Evolutionary conservation across 2,888 invertebrate species (phyloP).

Genomic region (Melanchra persicariae): DNA sequence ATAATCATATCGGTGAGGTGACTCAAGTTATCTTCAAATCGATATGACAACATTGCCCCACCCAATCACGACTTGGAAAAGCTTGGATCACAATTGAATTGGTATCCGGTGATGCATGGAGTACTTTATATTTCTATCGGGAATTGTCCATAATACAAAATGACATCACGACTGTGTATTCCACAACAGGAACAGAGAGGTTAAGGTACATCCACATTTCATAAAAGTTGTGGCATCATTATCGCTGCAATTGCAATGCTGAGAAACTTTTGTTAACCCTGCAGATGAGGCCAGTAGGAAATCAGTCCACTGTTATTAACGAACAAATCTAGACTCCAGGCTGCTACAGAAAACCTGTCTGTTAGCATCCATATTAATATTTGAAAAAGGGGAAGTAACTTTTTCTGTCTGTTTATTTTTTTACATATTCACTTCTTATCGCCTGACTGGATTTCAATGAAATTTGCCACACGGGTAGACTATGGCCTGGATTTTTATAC

Average conservation of each 20-base stretch:
- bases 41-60: background rate
- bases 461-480: no score
- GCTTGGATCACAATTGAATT: conserved; percentile 7
- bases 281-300: no score
- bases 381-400: no score
- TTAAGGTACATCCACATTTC: background rate
- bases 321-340: background rate
- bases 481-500: no score
- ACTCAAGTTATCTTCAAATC: conserved; percentile 7
- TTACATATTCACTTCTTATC: no score
- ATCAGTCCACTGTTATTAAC: no score
- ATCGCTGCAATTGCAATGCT: background rate
- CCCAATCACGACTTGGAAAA: background rate
- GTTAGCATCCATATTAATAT: no score
- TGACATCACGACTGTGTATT: background rate
- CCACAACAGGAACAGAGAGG: background rate
- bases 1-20: background rate
- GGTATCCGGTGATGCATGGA: background rate
- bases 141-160: background rate
- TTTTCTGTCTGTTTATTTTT: no score
- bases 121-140: background rate
- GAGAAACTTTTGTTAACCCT: background rate
- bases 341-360: background rate
- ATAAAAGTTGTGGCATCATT: background rate
- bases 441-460: no score